Base-by-base conservation (phyloP, 2,797 vertebrate species). In the Chaenodraco wilsoni region DNA sequence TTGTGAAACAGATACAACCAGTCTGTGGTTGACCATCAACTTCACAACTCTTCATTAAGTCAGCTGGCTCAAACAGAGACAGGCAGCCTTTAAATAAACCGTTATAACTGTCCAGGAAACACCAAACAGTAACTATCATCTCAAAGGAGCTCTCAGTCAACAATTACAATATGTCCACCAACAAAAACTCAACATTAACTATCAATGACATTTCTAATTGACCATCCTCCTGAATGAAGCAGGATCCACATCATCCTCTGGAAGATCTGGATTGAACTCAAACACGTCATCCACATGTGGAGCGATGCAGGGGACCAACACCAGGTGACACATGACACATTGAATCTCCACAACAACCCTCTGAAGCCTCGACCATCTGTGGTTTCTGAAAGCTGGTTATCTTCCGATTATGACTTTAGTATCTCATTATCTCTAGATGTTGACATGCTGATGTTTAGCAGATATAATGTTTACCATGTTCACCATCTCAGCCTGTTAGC, bases 251-350 rank as follows among this genome's bases (percentile, higher is more conserved):
- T 61, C 2, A 21, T 51, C 41, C 41, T 58, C 41, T 69, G 74
- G 83, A 85, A 87, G 83, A 87, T 70, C 54, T 46, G 55, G 62
- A 87, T 72, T 75, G 6, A 44, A 62, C 60, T 41, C 41, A 45
- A 74, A 76, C 49, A 16, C 63, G 54, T 31, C 48, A 49, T 16
- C 8, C 37, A 21, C 37, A 52, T 9, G 5, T n/a, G 31, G 9
- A 45, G 6, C 10, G 0, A 56, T 27, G 51, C n/a, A 41, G 10
- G 37, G 17, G 14, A 23, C 23, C 23, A 23, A 23, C 23, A 23
- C 23, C 23, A 3, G 15, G 37, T 17, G 14, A 3, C 15, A 69
- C 23, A 15, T 3, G 1, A 41, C 0, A 43, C 10, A 5, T n/a
- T 3, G 13, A 45, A 49, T 5, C 16, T 37, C 23, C 19, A 37